Base-by-base conservation (phyloP, 2,888 invertebrate species). In the Ennomos erosarius region DNA sequence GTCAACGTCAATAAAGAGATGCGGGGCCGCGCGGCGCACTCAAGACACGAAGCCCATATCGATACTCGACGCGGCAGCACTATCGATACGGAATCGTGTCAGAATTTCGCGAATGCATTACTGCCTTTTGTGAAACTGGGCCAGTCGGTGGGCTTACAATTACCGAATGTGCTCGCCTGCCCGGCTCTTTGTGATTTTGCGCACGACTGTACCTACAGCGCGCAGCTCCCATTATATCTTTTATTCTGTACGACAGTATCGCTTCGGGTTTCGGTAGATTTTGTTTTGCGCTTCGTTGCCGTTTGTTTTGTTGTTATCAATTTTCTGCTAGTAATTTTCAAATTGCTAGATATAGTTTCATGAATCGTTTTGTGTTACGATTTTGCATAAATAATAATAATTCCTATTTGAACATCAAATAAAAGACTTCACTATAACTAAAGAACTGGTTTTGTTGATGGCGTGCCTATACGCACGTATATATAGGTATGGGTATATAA, bases 91-190 rank as follows among this genome's bases (percentile, higher is more conserved):
- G 69, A 67, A 65, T 70, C 64, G 71, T 69, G 70, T 71, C 74
- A 70, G 73, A 79, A 78, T 77, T 79, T 75, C 64, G 74, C 73
- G 74, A 79, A 82, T 78, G 79, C 80, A 79, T 80, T 77, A 76
- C 70, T 64, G 73, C 72, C 74, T 78, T 76, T 75, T 75, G 74
- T 75, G 71, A 73, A 76, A 79, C 67, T 79, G 72, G 76, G 79
- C 70, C 79, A 81, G 74, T 72, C 79, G 79, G 74, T 71, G 65
- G 69, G 71, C 73, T 71, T 71, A 75, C 79, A 81, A 79, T 80
- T 79, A 81, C 76, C 69, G 74, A 78, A 79, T 74, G 72, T 73
- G 69, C 68, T 69, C 72, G 70, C 61, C 71, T 73, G 71, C 70
- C 55, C 62, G 52, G 68, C 70, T 74, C 79, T 79, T 78, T 79